These are phyloP conservation scores for Oncorhynchus mykiss DNA, from an alignment of 2,113 vertebrate genomes.

Conservation along the genomic window DNA sequence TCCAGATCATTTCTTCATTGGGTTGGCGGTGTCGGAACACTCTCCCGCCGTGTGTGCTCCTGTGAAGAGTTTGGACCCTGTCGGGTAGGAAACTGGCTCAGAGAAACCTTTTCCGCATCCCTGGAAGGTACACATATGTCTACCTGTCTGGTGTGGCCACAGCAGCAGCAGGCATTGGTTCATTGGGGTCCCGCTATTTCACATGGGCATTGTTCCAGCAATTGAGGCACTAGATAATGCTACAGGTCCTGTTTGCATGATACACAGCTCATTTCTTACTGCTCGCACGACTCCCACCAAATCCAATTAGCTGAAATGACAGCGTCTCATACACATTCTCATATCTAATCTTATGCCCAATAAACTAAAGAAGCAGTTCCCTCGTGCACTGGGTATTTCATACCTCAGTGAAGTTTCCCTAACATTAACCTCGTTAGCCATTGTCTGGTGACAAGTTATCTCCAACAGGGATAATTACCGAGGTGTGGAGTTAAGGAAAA, in stretches of 20 bases:
- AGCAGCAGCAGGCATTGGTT: constrained; percentile 24
- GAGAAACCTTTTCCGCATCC: constrained; percentile 52
- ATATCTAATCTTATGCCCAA: constrained; percentile 22
- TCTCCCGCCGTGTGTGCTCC: constrained; percentile 51
- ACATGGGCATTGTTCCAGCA: constrained; percentile 10
- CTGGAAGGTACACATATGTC: constrained; percentile 64
- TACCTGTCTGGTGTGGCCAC: constrained; percentile 42
- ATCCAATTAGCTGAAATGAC: constrained; percentile 54
- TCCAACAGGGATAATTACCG: background rate
- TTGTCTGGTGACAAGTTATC: background rate
- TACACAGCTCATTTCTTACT: constrained; percentile 8
- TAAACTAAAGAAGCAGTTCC: constrained; percentile 43
- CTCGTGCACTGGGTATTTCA: constrained; percentile 45
- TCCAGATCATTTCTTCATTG: constrained; percentile 68
- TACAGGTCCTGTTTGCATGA: constrained; percentile 23
- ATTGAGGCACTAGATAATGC: constrained; percentile 15
- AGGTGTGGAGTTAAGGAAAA: background rate
- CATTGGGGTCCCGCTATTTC: constrained; percentile 14
- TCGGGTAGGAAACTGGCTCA: constrained; percentile 39
- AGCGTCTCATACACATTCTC: constrained; percentile 30
- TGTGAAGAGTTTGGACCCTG: constrained; percentile 46
- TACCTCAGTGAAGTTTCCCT: constrained; percentile 40
- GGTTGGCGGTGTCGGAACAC: constrained; percentile 55
- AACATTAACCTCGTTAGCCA: background rate
- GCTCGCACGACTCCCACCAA: constrained; percentile 34